These are phyloP conservation scores for Augochlorella aurata DNA, from an alignment of 2,888 invertebrate genomes.

Conservation along the genomic window DNA sequence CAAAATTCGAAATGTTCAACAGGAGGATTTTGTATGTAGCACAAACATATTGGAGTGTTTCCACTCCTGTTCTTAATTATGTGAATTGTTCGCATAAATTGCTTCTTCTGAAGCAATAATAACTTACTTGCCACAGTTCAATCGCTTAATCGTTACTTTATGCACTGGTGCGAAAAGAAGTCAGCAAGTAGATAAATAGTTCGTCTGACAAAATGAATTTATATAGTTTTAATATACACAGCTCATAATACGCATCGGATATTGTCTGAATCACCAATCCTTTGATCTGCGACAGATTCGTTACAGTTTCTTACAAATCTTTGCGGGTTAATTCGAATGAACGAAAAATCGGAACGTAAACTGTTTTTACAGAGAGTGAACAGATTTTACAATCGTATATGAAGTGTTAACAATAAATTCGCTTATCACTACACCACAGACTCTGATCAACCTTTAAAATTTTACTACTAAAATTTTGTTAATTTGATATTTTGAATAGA, in stretches of 20 bases:
- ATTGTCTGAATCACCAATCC: conserved; percentile 43
- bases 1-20: conserved; percentile 31
- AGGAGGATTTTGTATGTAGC: neutral
- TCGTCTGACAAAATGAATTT: conserved; percentile 53
- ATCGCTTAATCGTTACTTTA: conserved; percentile 35
- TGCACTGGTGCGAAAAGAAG: conserved; percentile 47
- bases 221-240: conserved; percentile 63
- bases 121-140: conserved; percentile 36
- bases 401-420: conserved; percentile 39
- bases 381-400: conserved; percentile 31
- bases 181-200: conserved; percentile 56
- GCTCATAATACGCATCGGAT: conserved; percentile 56
- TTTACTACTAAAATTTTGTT: conserved; percentile 22
- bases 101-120: conserved; percentile 57
- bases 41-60: conserved; percentile 6
- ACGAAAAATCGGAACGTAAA: conserved; percentile 25
- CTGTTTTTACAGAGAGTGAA: conserved; percentile 30
- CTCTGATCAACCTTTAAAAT: conserved; percentile 13
- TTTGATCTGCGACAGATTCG: conserved; percentile 28
- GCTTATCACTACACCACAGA: conserved; percentile 33
- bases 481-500: conserved; percentile 17
- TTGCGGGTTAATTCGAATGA: conserved; percentile 13
- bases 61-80: neutral
- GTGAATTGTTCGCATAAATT: conserved; percentile 41
- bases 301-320: conserved; percentile 29